phyloP scores from a whole-genome alignment of 1,140 invertebrate genomes.

The Cataglyphis hispanica region DNA sequence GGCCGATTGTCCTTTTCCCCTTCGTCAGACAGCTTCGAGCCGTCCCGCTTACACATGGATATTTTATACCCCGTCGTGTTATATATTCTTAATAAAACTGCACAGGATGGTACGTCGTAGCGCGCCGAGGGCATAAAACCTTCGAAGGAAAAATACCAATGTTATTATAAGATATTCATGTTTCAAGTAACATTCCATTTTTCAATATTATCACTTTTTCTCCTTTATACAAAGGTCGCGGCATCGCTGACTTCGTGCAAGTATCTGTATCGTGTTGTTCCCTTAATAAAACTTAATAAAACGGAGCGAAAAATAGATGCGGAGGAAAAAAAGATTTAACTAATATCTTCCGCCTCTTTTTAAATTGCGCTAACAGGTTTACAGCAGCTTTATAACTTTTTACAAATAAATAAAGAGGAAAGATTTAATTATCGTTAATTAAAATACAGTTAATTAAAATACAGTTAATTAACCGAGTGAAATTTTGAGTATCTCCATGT shows the following conservation, averaged over 20 bases:
- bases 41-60: constrained; percentile 31
- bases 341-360: not conserved
- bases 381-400: not conserved
- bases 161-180: constrained; percentile 41
- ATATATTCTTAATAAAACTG: constrained; percentile 56
- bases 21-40: constrained; percentile 1
- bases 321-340: no score
- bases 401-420: not conserved
- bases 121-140: constrained; percentile 13
- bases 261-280: not conserved
- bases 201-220: constrained; percentile 4
- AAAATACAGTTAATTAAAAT: not conserved
- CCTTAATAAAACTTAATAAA: constrained; percentile 8
- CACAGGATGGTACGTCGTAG: constrained; percentile 9
- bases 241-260: not conserved
- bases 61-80: constrained; percentile 44
- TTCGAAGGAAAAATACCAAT: constrained; percentile 29
- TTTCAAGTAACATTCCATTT: constrained; percentile 40
- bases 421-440: constrained; percentile 11
- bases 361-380: not conserved
- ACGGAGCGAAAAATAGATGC: not conserved
- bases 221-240: not conserved
- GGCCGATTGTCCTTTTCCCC: constrained; percentile 46
- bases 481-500: not conserved
- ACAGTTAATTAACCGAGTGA: not conserved